Base-by-base conservation (phyloP, 1,140 invertebrate species). In the Lutraria rhynchaena region DNA sequence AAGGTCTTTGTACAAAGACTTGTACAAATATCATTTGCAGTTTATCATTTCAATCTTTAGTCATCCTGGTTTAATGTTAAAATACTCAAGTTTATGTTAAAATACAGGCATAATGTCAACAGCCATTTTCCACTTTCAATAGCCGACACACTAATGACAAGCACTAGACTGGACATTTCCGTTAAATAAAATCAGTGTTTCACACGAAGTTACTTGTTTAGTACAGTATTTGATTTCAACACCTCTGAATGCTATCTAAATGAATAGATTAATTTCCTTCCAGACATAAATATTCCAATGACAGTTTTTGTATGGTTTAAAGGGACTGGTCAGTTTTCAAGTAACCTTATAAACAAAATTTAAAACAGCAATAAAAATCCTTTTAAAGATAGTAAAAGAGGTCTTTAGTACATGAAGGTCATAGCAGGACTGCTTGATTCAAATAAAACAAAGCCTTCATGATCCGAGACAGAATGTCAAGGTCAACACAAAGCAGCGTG, bases 71-170 rank as follows among this genome's bases (percentile, higher is more conserved):
- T 67, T 67, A 67, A 67, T 67, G 63, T 46, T 67, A 67, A 67
- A 67, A 67, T 67, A 33, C 63, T 67, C 63, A 67, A 67, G 41
- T 67, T 49, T 67, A 67, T 67, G 63, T 67, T 67, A 67, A 67
- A 49, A 67, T 31, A 51, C 19, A 27, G 24, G 37, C 27, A 67
- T 67, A 49, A 67, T 67, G 63, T 67, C 63, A 67, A 67, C 44
- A 67, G 63, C 7, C 44, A 67, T 67, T 31, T 19, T 67, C 44
- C 1, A 44, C 5, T 49, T 46, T 67, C 41, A 46, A 67, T 35
- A 46, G 63, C 44, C 46, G 63, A 67, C 63, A 29, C 44, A 13
- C 13, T 67, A 67, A 67, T 67, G 63, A 67, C 33, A 67, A 41
- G 63, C 63, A 67, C 31, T 67, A 46, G 9, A 49, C 13, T 67